phyloP scores from a whole-genome alignment of 2,113 vertebrate species.

The Nansenia antarctica region DNA sequence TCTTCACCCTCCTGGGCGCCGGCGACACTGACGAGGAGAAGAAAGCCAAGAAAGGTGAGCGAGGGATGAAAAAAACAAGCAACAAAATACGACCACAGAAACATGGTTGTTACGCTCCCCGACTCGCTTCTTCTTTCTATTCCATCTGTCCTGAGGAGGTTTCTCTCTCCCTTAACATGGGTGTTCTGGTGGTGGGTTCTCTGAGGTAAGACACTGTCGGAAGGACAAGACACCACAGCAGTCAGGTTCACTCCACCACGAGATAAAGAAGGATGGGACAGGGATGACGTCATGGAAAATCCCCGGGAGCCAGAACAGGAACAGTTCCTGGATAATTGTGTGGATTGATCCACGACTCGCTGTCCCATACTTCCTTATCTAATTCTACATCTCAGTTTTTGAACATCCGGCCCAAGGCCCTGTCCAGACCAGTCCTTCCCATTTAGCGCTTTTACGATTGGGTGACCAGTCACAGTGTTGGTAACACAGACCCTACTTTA shows the following conservation, averaged over 20 bases:
- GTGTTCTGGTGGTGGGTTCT: not conserved
- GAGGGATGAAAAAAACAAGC: not conserved
- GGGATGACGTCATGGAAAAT: not conserved
- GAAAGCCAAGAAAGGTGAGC: conserved; percentile 96
- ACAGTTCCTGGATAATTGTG: not conserved
- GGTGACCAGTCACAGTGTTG: not conserved
- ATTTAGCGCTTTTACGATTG: not conserved
- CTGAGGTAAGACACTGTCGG: not conserved
- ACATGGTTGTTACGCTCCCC: not conserved
- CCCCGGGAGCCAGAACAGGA: not conserved
- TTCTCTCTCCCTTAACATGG: not conserved
- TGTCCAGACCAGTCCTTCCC: not conserved
- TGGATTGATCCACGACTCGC: not conserved
- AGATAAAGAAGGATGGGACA: not conserved
- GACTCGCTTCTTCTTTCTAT: not conserved
- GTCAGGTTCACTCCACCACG: not conserved
- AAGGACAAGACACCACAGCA: not conserved
- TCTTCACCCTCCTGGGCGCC: conserved; percentile 92
- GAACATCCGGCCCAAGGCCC: not conserved
- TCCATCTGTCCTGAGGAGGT: not conserved
- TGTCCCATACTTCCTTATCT: not conserved
- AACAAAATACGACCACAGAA: not conserved
- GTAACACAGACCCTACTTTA: not conserved
- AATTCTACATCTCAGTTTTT: not conserved
- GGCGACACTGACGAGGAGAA: conserved; percentile 86